Conservation (phyloP, 2,113 vertebrate genomes). For the Notothenia rossii region DNA sequence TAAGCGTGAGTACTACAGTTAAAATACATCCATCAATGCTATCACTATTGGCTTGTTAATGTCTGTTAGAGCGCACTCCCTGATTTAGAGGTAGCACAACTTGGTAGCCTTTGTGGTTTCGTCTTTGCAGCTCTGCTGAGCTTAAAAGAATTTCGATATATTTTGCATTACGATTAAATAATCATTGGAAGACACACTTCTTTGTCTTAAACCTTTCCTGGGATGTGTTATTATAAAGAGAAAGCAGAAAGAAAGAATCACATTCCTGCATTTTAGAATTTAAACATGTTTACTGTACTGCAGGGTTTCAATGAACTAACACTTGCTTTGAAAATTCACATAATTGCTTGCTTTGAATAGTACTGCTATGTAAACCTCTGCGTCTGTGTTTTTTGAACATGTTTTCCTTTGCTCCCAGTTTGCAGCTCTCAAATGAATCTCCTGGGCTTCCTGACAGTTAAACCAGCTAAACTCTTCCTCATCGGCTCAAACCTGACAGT, state of each 20-base stretch:
- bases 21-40: too few relatives aligned
- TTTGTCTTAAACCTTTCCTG: neutral
- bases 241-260: neutral
- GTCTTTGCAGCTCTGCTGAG: neutral
- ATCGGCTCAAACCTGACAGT: conserved; percentile 81
- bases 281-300: neutral
- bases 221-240: neutral
- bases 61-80: too few relatives aligned
- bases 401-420: conserved; percentile 24
- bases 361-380: neutral
- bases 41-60: neutral
- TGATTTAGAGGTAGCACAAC: neutral
- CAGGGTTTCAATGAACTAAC: neutral
- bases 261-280: neutral
- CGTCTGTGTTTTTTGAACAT: conserved; percentile 25
- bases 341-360: too few relatives aligned
- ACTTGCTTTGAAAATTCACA: neutral
- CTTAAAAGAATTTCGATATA: neutral
- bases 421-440: neutral
- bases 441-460: conserved; percentile 66
- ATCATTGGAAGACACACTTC: neutral
- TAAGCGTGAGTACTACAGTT: conserved; percentile 61
- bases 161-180: neutral
- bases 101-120: conserved; percentile 3
- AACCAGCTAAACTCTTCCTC: conserved; percentile 64